Evolutionary conservation across 2,113 vertebrate species (phyloP).

Genomic region (Myotis brandtii): DNA sequence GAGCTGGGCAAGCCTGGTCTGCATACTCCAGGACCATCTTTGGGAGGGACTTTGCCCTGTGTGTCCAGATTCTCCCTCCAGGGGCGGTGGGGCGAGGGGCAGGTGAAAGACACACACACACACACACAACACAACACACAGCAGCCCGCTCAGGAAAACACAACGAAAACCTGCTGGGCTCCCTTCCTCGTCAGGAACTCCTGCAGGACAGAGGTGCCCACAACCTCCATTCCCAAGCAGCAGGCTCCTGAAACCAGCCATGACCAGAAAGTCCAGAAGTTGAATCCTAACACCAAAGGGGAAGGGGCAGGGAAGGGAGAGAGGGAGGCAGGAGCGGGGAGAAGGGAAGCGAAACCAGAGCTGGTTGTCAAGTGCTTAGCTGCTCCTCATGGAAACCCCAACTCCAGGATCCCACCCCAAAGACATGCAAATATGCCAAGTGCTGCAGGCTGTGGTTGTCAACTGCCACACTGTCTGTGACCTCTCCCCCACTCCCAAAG

Average conservation of each 20-base stretch:
- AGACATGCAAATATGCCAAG: background rate
- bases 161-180: background rate
- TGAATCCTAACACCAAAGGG: background rate
- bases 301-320: no score
- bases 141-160: background rate
- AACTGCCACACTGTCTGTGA: background rate
- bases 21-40: background rate
- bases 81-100: no score
- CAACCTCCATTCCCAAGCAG: background rate
- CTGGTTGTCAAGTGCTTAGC: background rate
- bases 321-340: background rate
- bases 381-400: background rate
- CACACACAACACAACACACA: rapidly evolving
- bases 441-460: rapidly evolving
- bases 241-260: background rate
- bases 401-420: background rate
- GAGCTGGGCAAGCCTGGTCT: background rate
- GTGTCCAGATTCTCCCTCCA: no score
- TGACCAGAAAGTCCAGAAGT: background rate
- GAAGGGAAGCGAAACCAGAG: background rate
- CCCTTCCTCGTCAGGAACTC: background rate
- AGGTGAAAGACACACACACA: background rate
- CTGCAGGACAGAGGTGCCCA: background rate
- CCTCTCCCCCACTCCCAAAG: background rate
- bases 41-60: no score